Evolutionary conservation across 2,888 invertebrate species (phyloP), one percentile per base, ranked within the genome.

Genomic region (Archips crataeganus): DNA sequence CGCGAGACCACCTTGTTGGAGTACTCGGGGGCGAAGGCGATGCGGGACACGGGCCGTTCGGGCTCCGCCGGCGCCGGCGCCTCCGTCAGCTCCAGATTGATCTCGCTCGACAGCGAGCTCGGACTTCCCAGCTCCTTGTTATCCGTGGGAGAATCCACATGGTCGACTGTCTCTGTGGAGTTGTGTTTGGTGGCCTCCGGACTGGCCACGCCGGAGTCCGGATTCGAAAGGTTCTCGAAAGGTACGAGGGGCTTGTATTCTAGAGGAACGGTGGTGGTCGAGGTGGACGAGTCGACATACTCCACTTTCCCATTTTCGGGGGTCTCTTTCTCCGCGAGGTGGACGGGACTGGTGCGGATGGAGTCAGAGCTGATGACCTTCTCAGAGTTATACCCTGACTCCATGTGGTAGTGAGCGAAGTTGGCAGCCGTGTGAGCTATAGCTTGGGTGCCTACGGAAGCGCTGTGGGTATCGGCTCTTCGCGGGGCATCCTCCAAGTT

Each of bases 321-420:
- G 0, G 93, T 87, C 79, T 96, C 96, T 76, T 96, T 96, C 62
- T 93, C 93, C n/a, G 91, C 90, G 57, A 92, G 79, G 42, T 94
- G 93, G 0, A 93, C 90, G 0, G 95, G 94, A 78, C 93, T 94
- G 68, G 93, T 92, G 60, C 93, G 86, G 75, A 94, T 92, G 51
- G 94, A 94, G 73, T 94, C 94, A 0, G 94, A 91, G 79, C 90
- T 93, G 79, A 92, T 89, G 42, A 92, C 90, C 74, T 93, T 93
- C 69, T 93, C 93, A 0, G 93, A 96, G 87, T 96, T 96, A 82
- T 97, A 97, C 0, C 96, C 96, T 0, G 96, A 96, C 82, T 97
- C 97, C 83, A 95, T 95, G 80, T 93, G 93, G 83, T 93, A 94
- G 3, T 92, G 89, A 0, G 94, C 93, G 80, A 94, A 94, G 91